Conservation (phyloP, 2,888 invertebrate species). For the Fragum whitleyi region DNA sequence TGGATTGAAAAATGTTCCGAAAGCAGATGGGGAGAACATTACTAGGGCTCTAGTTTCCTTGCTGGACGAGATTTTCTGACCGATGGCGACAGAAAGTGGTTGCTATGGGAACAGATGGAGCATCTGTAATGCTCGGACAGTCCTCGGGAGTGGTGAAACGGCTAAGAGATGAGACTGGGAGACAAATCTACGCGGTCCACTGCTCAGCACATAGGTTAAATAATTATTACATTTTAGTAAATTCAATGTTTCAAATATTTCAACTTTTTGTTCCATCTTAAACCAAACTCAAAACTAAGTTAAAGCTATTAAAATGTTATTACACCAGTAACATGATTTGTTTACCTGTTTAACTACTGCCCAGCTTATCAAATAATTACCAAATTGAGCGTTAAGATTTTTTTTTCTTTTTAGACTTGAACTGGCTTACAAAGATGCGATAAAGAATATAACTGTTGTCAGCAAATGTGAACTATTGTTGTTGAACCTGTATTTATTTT, state of each 20-base stretch:
- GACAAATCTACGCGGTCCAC: conserved; percentile 27
- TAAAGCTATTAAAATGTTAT: too few relatives aligned
- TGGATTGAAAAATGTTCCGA: conserved; percentile 23
- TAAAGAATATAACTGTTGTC: neutral
- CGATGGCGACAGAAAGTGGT: conserved; percentile 22
- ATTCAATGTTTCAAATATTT: too few relatives aligned
- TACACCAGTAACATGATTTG: too few relatives aligned
- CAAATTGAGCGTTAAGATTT: too few relatives aligned
- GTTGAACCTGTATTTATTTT: conserved; percentile 47
- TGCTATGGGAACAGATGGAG: conserved; percentile 31
- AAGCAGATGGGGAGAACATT: conserved; percentile 22
- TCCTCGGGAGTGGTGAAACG: conserved; percentile 16
- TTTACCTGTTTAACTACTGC: too few relatives aligned
- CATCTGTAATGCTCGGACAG: conserved; percentile 33
- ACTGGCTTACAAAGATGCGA: conserved; percentile 40
- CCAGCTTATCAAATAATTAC: too few relatives aligned
- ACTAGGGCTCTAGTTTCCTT: neutral
- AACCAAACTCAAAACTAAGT: too few relatives aligned
- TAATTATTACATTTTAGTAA: too few relatives aligned
- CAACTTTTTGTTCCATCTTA: too few relatives aligned
- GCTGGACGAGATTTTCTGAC: conserved; percentile 18
- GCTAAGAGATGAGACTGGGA: neutral
- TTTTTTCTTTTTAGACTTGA: conserved; percentile 24
- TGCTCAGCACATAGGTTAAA: conserved; percentile 46
- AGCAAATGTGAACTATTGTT: conserved; percentile 35